A percentile compares a stretch with the other conserved stretches of the same genome.
These are phyloP conservation scores for rat (Rattus norvegicus) DNA, from an alignment of 2,113 vertebrate species.

Conservation along the genomic window DNA sequence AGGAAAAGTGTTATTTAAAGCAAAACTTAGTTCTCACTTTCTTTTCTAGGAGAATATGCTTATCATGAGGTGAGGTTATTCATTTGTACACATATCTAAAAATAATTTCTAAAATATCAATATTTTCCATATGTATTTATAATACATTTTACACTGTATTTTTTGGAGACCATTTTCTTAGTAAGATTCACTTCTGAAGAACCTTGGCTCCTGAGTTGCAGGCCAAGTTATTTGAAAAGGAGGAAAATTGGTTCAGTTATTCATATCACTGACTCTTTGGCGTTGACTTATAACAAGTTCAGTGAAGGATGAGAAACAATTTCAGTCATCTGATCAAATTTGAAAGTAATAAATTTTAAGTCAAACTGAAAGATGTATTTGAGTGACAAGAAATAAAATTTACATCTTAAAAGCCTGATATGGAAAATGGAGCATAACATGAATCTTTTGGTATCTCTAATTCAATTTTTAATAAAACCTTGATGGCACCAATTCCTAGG, in stretches of 20 bases:
- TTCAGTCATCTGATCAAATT: conserved; percentile 71
- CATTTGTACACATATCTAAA: background rate
- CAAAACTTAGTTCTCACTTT: background rate
- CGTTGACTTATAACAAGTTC: conserved; percentile 66
- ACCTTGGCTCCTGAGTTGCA: conserved; percentile 29
- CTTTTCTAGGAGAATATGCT: background rate
- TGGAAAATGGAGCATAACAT: conserved; percentile 54
- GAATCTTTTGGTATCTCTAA: conserved; percentile 53
- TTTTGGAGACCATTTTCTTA: background rate
- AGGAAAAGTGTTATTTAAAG: background rate
- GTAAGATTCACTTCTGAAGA: conserved; percentile 53
- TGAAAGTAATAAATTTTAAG: conserved; percentile 72
- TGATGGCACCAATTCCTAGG: conserved; percentile 19
- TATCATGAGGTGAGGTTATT: background rate
- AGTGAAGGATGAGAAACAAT: conserved; percentile 74
- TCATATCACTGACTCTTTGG: conserved; percentile 59
- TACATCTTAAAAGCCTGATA: conserved; percentile 62
- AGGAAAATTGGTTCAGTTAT: conserved; percentile 68
- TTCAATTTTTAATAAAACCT: conserved; percentile 57
- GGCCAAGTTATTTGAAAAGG: conserved; percentile 50
- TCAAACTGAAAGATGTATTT: conserved; percentile 74
- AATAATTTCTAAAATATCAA: background rate
- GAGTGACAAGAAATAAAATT: conserved; percentile 71
- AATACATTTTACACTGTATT: background rate
- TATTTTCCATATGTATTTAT: background rate